Evolutionary conservation across 30 jellyfish, hydroid and myxozoan species (phyloP), one percentile per base, ranked within the genome.

Genomic region (Rhopilema esculentum): DNA sequence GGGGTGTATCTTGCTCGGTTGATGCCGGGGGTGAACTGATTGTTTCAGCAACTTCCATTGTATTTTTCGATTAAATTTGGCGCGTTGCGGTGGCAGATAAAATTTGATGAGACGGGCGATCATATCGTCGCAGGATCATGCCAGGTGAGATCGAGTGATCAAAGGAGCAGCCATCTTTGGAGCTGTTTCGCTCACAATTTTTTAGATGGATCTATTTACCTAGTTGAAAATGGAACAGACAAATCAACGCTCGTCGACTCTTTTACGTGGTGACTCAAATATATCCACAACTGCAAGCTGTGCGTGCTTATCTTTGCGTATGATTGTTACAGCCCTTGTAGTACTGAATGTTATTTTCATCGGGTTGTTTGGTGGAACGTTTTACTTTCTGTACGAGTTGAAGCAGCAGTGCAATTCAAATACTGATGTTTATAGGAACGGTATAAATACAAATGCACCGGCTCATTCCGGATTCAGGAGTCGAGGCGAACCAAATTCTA

Each of bases 61-160:
- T 82, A 82, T 68, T 48, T 72, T 27, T 68, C 76, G 83, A 67
- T 81, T 40, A 67, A 81, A 81, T 23, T 81, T 81, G 91, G 91
- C 91, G 91, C 83, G 91, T 23, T 76, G 88, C 77, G 88, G 79
- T 78, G 76, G 69, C 69, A 73, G 84, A 22, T 32, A 31, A 31
- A 73, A 22, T 30, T 73, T 40, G 67, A 78, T 1, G 70, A 69
- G 88, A 78, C 88, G 79, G 79, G 79, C 27, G 82, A 28, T 68
- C 67, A 24, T n/a, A n/a, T 63, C 29, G 27, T 24, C 29, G 72
- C 72, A 2, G 29, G 72, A 63, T 63, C 72, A 24, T 63, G 29
- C 72, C 27, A 19, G 72, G 72, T 63, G 27, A 24, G 57, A 40
- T 40, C 57, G 57, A 40, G 9, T 40, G 57, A 40, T 40, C 57